Conservation (phyloP, 2,888 invertebrate genomes). For the Neoascia interrupta region DNA sequence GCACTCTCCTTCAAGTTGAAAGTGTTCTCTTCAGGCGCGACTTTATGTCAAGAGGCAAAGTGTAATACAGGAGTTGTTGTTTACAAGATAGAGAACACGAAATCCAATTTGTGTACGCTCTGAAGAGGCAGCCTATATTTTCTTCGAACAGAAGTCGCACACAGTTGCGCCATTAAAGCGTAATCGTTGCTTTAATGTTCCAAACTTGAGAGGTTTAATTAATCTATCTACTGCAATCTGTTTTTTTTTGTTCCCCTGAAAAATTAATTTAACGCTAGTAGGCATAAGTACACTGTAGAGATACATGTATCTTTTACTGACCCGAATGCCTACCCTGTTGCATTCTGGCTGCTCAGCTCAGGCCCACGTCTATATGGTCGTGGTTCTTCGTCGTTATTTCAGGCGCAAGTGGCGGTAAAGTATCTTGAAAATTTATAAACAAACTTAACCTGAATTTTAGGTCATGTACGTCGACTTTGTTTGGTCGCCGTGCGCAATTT, state of each 20-base stretch:
- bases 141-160: slow-evolving; percentile 23
- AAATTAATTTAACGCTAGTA: slow-evolving; percentile 47
- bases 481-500: slow-evolving; percentile 55
- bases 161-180: slow-evolving; percentile 22
- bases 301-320: slow-evolving; percentile 1
- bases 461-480: slow-evolving; percentile 66
- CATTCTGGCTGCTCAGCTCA: background rate
- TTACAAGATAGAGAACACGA: slow-evolving; percentile 43
- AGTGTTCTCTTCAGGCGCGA: slow-evolving; percentile 44
- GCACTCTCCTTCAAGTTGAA: slow-evolving; percentile 7
- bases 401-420: slow-evolving; percentile 36
- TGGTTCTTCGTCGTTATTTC: slow-evolving; percentile 31
- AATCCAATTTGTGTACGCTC: slow-evolving; percentile 10
- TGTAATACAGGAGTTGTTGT: slow-evolving; percentile 52
- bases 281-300: background rate
- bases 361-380: slow-evolving; percentile 15
- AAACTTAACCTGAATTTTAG: slow-evolving; percentile 68
- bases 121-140: no score
- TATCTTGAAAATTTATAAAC: slow-evolving; percentile 61
- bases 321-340: slow-evolving; percentile 13
- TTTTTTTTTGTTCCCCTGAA: slow-evolving; percentile 41
- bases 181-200: slow-evolving; percentile 38
- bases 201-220: slow-evolving; percentile 57
- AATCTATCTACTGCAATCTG: slow-evolving; percentile 37
- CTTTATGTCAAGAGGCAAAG: slow-evolving; percentile 46